phyloP scores from a whole-genome alignment of 2,113 vertebrate genomes.

The Lagenorhynchus albirostris region DNA sequence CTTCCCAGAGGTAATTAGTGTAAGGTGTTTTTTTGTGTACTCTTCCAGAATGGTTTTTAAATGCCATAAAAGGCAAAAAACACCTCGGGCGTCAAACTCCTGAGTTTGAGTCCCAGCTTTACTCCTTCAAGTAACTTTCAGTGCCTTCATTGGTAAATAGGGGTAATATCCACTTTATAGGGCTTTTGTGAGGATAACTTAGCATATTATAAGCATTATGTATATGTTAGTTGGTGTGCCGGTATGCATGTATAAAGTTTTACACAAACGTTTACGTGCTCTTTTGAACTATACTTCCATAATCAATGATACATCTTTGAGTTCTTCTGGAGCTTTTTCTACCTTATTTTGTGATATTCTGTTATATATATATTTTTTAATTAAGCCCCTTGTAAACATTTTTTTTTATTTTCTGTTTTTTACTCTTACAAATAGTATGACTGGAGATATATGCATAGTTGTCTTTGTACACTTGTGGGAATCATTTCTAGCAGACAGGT shows the following conservation, averaged over 20 bases:
- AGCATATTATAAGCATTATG: background rate
- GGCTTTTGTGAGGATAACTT: background rate
- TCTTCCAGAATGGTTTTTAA: background rate
- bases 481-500: constrained; percentile 3
- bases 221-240: background rate
- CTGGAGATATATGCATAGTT: background rate
- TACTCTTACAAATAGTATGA: background rate
- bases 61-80: background rate
- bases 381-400: background rate
- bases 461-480: background rate
- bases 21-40: background rate
- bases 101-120: background rate
- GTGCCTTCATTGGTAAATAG: background rate
- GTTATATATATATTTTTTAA: background rate
- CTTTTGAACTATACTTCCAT: background rate
- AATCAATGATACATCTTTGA: background rate
- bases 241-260: background rate
- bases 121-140: background rate
- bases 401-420: background rate
- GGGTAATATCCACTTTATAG: background rate
- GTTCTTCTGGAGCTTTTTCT: background rate
- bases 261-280: background rate
- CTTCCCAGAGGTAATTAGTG: background rate
- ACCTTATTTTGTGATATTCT: background rate
- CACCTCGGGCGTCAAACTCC: background rate